Base-by-base conservation (phyloP, 1,140 invertebrate genomes). In the Dinothrombium tinctorium region DNA sequence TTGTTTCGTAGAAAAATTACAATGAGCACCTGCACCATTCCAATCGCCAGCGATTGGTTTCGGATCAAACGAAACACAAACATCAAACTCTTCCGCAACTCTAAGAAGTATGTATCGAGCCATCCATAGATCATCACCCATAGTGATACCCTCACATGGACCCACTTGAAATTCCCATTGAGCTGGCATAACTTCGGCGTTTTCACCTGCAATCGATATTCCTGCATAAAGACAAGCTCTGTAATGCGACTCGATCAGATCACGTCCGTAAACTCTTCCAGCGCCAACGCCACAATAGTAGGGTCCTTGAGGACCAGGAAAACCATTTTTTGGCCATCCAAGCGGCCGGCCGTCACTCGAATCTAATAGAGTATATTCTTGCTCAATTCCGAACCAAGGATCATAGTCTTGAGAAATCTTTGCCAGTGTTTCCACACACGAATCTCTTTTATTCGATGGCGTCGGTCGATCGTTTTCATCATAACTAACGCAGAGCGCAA, bases 251-350 rank as follows among this genome's bases (percentile, higher is more conserved):
- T 90, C 84, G 28, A 89, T 79, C 40, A 96, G 74, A 58, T 95
- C 87, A 17, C 90, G 68, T 1, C 81, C 90, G 46, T 80, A 82
- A 0, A 89, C 83, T 55, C 80, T 84, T 53, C 89, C 73, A 6
- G 87, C 82, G 3, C 90, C 89, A 6, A 90, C 86, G 28, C 82
- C 89, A 52, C 89, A 96, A 56, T 90, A 92, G 59, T 90, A 90
- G 0, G 86, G 86, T 3, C 84, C 84, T 62, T 73, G 69, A n/a
- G 83, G 82, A 38, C 78, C 78, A 1, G 84, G 84, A 58, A 76
- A 92, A 25, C 86, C 86, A 53, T 80, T 77, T 50, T 81, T 83
- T 2, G 84, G 86, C 87, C 87, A 95, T 8, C 86, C 86, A 53
- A 87, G 76, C 2, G 87, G 87, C 54, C 84, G 72, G 4, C 23